A percentile compares a stretch with the other conserved stretches of the same genome.
Conservation (phyloP, 2,113 vertebrate genomes). For the Lipotes vexillifer region DNA sequence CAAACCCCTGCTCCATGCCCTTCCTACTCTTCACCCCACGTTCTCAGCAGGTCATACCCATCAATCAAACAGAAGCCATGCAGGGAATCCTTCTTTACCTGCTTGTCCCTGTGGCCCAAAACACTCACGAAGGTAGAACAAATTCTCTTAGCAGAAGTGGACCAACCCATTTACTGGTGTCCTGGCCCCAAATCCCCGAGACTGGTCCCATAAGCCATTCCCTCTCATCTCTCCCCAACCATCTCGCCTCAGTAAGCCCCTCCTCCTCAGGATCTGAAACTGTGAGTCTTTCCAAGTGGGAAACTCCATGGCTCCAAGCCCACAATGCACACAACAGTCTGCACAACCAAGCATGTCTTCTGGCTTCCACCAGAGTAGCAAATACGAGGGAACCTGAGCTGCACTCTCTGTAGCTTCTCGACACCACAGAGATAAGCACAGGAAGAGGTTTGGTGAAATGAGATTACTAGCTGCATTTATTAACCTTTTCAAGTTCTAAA, state of each 20-base stretch:
- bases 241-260: neutral
- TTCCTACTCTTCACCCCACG: neutral
- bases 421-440: neutral
- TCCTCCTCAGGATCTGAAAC: neutral
- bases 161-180: neutral
- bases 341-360: neutral
- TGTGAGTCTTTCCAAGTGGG: neutral
- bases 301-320: neutral
- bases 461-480: neutral
- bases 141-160: neutral
- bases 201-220: neutral
- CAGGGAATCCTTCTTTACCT: neutral
- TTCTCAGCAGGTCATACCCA: neutral
- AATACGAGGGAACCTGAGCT: neutral
- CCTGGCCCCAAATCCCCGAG: neutral
- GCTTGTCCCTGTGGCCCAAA: neutral
- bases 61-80: neutral
- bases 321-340: neutral
- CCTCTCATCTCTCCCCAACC: neutral
- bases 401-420: too few species aligned
- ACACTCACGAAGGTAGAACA: neutral
- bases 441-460: neutral
- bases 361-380: neutral
- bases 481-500: neutral
- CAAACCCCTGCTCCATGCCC: neutral